Evolutionary conservation across 2,113 vertebrate genomes (phyloP).

Genomic region (Tragelaphus scriptus): DNA sequence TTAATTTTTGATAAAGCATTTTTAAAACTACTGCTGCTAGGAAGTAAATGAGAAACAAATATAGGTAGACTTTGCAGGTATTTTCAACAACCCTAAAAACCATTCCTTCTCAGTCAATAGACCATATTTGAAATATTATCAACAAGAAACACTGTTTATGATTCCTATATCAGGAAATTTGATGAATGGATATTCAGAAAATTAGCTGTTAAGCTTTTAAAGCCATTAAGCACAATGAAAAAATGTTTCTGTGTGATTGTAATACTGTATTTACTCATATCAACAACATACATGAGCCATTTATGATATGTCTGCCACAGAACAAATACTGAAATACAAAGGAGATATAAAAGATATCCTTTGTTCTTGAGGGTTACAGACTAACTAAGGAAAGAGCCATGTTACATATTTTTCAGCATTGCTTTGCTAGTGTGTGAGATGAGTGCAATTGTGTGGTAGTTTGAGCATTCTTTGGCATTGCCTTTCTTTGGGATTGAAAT

Average conservation of each 20-base stretch:
- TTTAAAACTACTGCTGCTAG: neutral
- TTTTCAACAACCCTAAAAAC: neutral
- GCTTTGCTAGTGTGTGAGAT: neutral
- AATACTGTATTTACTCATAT: neutral
- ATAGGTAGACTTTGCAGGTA: neutral
- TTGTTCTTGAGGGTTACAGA: neutral
- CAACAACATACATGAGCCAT: neutral
- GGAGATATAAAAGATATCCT: neutral
- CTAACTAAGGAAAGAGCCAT: neutral
- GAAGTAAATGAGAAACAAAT: neutral
- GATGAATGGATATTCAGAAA: neutral
- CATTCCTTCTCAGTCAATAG: neutral
- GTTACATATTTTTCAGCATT: neutral
- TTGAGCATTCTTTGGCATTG: neutral
- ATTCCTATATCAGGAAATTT: neutral
- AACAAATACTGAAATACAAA: neutral
- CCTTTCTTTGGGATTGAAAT: neutral
- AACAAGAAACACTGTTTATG: neutral
- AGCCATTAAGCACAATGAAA: neutral
- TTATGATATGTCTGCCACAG: neutral
- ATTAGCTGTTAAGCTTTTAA: neutral
- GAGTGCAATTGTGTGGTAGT: neutral
- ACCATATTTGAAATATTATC: neutral
- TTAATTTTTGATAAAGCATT: neutral
- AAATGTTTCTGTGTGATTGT: neutral